Evolutionary conservation across 2,113 vertebrate species (phyloP).

Genomic region (Uropsilus gracilis): DNA sequence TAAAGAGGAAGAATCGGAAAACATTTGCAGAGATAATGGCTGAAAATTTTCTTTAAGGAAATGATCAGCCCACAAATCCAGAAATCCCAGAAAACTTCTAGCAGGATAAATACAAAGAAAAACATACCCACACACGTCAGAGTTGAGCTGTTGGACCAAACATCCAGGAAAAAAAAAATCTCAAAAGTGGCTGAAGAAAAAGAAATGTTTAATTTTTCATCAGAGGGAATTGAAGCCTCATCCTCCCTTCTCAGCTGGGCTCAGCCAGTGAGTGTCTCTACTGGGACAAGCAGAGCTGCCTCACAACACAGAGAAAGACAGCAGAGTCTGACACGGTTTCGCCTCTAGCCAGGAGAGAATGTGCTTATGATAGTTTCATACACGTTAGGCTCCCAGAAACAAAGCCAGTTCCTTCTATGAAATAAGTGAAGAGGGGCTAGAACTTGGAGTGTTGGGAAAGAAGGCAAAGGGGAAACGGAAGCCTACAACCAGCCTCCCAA

Average conservation of each 20-base stretch:
- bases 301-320: not conserved
- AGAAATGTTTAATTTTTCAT: not conserved
- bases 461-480: not conserved
- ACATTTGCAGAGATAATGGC: not conserved
- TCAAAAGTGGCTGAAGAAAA: not conserved
- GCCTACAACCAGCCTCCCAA: not conserved
- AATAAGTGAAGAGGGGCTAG: not conserved
- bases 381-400: not conserved
- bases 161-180: not conserved
- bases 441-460: not conserved
- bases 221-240: not conserved
- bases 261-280: not conserved
- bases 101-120: not conserved
- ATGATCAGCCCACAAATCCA: not conserved
- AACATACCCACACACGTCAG: not conserved
- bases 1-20: not conserved
- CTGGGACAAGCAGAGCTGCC: not conserved
- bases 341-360: not conserved
- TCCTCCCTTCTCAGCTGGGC: rapidly evolving
- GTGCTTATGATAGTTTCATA: no score
- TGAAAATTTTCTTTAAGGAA: not conserved
- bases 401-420: not conserved
- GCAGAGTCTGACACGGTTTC: not conserved
- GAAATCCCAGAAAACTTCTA: not conserved
- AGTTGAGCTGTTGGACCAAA: not conserved